phyloP scores from a whole-genome alignment of 2,113 vertebrate species.

The Pollachius pollachius region DNA sequence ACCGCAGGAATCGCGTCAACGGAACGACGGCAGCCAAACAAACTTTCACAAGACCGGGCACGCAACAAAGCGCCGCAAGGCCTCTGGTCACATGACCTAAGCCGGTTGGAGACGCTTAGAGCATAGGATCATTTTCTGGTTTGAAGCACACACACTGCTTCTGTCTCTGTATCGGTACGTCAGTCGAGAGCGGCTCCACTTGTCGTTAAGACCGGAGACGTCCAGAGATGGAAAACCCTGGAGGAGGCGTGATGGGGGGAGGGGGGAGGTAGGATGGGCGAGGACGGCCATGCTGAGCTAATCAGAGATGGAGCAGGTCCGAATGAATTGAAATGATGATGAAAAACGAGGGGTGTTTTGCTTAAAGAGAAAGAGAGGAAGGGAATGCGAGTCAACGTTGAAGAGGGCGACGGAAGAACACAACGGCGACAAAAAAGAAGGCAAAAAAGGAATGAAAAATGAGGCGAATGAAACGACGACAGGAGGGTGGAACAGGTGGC shows the following conservation, averaged over 20 bases:
- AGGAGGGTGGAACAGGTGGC: not conserved
- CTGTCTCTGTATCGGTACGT: too few species aligned
- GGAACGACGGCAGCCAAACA: too few species aligned
- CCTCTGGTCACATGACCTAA: too few species aligned
- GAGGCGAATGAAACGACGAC: not conserved
- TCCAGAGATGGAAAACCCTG: not conserved
- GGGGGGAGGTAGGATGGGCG: not conserved
- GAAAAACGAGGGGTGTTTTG: not conserved
- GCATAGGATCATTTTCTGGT: too few species aligned
- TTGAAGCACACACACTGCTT: too few species aligned
- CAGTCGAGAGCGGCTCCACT: too few species aligned
- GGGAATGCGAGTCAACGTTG: not conserved
- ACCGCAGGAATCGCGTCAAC: too few species aligned
- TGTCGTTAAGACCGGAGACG: too few species aligned
- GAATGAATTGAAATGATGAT: not conserved
- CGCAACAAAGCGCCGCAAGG: too few species aligned
- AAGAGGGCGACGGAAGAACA: not conserved
- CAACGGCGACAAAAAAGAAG: not conserved
- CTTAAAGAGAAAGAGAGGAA: not conserved
- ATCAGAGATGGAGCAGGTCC: not conserved
- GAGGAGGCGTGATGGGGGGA: not conserved
- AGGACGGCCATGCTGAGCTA: conserved; percentile 1
- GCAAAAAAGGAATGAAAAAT: not conserved
- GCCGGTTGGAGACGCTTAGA: too few species aligned
- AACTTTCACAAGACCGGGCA: too few species aligned